phyloP scores from a whole-genome alignment of 2,888 invertebrate species.

The Cepaea hortensis region DNA sequence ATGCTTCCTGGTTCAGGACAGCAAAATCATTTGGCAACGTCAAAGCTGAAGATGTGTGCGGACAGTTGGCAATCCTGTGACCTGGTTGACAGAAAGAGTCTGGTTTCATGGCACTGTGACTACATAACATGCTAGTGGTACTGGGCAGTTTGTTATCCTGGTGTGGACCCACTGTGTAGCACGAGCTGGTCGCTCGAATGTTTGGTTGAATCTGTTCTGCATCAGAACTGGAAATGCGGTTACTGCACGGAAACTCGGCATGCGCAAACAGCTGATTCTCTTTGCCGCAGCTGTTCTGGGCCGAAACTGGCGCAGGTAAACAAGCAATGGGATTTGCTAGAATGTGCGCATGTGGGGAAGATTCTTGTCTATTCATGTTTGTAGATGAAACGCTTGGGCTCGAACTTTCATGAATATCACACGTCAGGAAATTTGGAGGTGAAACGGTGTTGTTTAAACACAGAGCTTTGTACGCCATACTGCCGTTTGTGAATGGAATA shows the following conservation, averaged over 20 bases:
- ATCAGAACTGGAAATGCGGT: neutral
- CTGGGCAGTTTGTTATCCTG: neutral
- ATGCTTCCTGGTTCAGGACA: conserved; percentile 55
- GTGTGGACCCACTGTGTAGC: neutral
- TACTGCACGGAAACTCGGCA: neutral
- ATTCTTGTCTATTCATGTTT: neutral
- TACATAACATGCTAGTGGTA: neutral
- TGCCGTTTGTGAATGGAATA: neutral
- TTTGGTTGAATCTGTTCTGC: neutral
- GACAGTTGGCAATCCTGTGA: neutral
- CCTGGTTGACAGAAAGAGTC: neutral
- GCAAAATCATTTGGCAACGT: conserved; percentile 57
- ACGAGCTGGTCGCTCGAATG: neutral
- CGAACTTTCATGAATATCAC: neutral
- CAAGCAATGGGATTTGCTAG: neutral
- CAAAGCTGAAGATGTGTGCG: conserved; percentile 20
- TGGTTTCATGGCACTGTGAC: conserved; percentile 1
- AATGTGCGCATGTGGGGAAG: neutral
- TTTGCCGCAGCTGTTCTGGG: neutral
- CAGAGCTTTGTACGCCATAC: neutral
- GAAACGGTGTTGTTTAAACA: conserved; percentile 1
- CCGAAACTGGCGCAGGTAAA: neutral
- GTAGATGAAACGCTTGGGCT: neutral
- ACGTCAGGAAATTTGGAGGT: conserved; percentile 21
- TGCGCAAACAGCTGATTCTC: neutral